Evolutionary conservation across 2,888 invertebrate genomes (phyloP).

Genomic region (Erebia palarica): DNA sequence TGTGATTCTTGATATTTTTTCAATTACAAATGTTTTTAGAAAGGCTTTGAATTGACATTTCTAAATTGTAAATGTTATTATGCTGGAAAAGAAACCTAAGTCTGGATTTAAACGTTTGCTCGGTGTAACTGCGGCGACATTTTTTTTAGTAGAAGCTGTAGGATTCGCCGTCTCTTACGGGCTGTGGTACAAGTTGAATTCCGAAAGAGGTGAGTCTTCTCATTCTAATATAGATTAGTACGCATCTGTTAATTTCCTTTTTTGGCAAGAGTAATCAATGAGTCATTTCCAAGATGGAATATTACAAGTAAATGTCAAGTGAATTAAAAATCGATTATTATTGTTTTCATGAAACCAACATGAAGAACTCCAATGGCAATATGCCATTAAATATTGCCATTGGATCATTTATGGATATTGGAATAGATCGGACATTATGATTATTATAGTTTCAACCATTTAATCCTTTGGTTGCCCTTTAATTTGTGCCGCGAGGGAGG

Average conservation of each 20-base stretch:
- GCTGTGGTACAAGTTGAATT: slow-evolving; percentile 86
- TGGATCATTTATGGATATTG: no score
- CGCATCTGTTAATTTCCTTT: not conserved
- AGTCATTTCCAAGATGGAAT: slow-evolving; percentile 11
- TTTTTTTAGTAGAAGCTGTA: slow-evolving; percentile 83
- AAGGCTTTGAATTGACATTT: slow-evolving; percentile 4
- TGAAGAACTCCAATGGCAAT: no score
- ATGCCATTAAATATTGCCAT: no score
- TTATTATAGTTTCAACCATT: no score
- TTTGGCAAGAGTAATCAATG: slow-evolving; percentile 5
- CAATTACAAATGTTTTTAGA: slow-evolving; percentile 16
- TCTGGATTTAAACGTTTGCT: slow-evolving; percentile 77
- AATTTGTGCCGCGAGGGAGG: no score
- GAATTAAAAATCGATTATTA: slow-evolving; percentile 10
- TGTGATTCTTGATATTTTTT: slow-evolving; percentile 35
- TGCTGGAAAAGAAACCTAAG: slow-evolving; percentile 86
- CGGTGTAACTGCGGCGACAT: slow-evolving; percentile 76
- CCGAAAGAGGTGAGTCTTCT: slow-evolving; percentile 83
- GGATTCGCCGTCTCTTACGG: slow-evolving; percentile 84
- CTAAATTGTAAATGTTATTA: slow-evolving; percentile 60
- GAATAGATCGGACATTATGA: no score
- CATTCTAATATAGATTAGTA: not conserved
- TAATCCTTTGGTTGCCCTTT: no score
- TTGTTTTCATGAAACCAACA: not conserved
- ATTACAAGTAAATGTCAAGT: not conserved